Evolutionary conservation across 2,797 vertebrate species (phyloP), one percentile per base, ranked within the genome.

Genomic region (Mycteria americana): DNA sequence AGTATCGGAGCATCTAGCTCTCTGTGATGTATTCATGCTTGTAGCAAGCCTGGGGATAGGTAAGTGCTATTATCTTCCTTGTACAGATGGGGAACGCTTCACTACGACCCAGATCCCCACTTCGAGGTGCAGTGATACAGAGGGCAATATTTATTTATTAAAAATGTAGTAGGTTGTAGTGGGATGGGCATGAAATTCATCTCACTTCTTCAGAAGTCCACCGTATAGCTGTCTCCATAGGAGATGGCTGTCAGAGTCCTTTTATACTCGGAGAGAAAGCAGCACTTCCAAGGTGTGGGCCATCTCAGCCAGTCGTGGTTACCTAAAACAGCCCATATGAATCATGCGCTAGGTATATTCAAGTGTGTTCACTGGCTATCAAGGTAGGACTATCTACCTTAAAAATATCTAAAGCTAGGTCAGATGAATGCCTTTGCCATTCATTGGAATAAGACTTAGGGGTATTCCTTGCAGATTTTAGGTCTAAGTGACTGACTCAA

Each of bases 161-260:
- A 76, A 85, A 57, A 62, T 18, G 7, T n/a, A 39, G 28, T 3
- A 8, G 23, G 46, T n/a, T 72, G 45, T 27, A 21, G 59, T 19
- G 67, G n/a, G 33, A 43, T 22, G 54, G 75, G 9, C 24, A 17
- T 5, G 48, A 53, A 83, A 60, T 70, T 30, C 39, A n/a, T 21
- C 81, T 73, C 43, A 14, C 13, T 24, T 24, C 6, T 10, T 48
- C 46, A 28, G 25, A 70, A 60, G 13, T 21, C 30, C 60, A 30
- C 18, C 0, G 1, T 27, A 8, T 4, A 25, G 6, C 8, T 60
- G 37, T 50, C 27, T 50, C 53, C 65, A 8, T 0, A 35, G 79
- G 33, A 83, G 50, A 10, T 23, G 56, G 37, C 15, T 33, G 7
- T 33, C 70, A 35, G 51, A 27, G 8, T 30, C 11, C 53, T 75